phyloP scores from a whole-genome alignment of 2,888 invertebrate species.

The Prosapia bicincta region DNA sequence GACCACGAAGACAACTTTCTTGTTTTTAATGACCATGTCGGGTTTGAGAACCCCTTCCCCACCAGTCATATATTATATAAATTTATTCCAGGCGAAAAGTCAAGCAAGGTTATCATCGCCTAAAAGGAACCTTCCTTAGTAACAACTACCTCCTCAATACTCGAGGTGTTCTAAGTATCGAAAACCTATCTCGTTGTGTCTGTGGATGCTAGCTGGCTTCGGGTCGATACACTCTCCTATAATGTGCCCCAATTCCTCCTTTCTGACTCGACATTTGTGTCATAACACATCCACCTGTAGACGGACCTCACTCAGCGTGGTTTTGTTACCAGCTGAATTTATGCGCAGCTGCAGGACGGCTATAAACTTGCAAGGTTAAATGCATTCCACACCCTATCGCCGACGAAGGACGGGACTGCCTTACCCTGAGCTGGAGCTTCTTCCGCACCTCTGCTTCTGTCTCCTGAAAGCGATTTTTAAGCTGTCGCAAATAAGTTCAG shows the following conservation, averaged over 20 bases:
- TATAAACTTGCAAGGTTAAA: too few relatives aligned
- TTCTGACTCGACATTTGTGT: constrained; percentile 38
- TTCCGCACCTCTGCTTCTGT: too few relatives aligned
- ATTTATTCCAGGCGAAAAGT: too few relatives aligned
- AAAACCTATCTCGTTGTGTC: constrained; percentile 31
- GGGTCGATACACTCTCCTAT: constrained; percentile 36
- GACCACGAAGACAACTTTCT: constrained; percentile 39
- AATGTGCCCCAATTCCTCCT: constrained; percentile 43
- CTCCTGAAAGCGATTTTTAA: too few relatives aligned
- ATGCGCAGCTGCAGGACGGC: constrained; percentile 42
- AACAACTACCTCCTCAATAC: not conserved
- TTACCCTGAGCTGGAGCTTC: too few relatives aligned
- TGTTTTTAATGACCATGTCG: constrained; percentile 40
- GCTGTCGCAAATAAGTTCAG: too few relatives aligned
- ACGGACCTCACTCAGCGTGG: not conserved
- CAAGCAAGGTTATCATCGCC: too few relatives aligned
- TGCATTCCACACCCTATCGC: too few relatives aligned
- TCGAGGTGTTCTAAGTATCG: constrained; percentile 10
- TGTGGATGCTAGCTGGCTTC: constrained; percentile 21
- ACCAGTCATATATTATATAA: too few relatives aligned
- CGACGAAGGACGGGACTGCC: too few relatives aligned
- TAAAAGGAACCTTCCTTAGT: constrained; percentile 14
- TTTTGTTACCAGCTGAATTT: constrained; percentile 38
- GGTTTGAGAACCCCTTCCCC: constrained; percentile 39
- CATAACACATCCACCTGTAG: constrained; percentile 33